A percentile compares a stretch with the other conserved stretches of the same genome.
phyloP scores from a whole-genome alignment of 2,888 invertebrate genomes.

The Psylliodes chrysocephalus region DNA sequence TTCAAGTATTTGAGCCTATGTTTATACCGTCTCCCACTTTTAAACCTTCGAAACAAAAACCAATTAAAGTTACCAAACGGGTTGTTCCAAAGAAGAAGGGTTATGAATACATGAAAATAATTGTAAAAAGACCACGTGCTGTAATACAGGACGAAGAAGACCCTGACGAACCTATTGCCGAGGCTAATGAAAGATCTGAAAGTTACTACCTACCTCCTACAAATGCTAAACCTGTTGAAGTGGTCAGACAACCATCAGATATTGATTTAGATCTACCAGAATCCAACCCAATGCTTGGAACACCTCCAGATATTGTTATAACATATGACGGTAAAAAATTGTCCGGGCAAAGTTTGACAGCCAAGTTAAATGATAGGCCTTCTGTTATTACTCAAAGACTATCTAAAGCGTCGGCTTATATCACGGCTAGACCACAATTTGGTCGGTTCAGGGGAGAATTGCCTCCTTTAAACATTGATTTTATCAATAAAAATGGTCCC shows the following conservation, averaged over 20 bases:
- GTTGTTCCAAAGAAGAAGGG: slow-evolving; percentile 56
- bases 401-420: slow-evolving; percentile 70
- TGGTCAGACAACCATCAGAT: slow-evolving; percentile 57
- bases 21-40: slow-evolving; percentile 83
- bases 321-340: slow-evolving; percentile 82
- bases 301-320: slow-evolving; percentile 71
- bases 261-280: slow-evolving; percentile 63
- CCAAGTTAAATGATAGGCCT: slow-evolving; percentile 55
- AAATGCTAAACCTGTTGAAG: slow-evolving; percentile 54
- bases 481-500: slow-evolving; percentile 48
- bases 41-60: slow-evolving; percentile 64
- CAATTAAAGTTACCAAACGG: slow-evolving; percentile 46
- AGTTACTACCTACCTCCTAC: slow-evolving; percentile 80
- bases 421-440: slow-evolving; percentile 76
- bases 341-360: slow-evolving; percentile 72
- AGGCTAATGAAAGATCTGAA: slow-evolving; percentile 78
- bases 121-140: slow-evolving; percentile 45
- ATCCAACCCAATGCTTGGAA: slow-evolving; percentile 43
- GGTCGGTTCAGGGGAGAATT: slow-evolving; percentile 79
- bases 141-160: slow-evolving; percentile 42
- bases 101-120: slow-evolving; percentile 44
- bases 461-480: slow-evolving; percentile 69
- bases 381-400: slow-evolving; percentile 56
- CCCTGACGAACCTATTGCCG: slow-evolving; percentile 68
- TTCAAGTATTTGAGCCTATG: slow-evolving; percentile 80